Conservation (phyloP, 2,888 invertebrate species). For the Eilema sororculum region DNA sequence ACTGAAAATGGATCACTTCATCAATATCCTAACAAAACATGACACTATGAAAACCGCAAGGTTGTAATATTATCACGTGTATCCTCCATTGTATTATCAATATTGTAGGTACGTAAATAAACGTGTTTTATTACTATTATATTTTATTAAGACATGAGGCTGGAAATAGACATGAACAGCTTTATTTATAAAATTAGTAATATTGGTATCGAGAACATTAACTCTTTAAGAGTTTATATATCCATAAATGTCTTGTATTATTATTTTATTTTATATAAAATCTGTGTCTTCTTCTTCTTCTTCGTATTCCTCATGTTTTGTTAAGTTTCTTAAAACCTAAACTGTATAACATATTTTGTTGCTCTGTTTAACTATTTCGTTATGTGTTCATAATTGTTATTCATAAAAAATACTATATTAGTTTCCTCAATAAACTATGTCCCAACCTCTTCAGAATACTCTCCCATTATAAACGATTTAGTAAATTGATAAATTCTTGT, state of each 20-base stretch:
- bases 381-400: not conserved
- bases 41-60: not conserved
- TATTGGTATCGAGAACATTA: not conserved
- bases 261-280: too few species aligned
- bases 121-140: not conserved
- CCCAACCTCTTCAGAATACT: not conserved
- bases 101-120: not conserved
- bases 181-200: not conserved
- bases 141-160: not conserved
- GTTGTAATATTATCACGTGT: not conserved
- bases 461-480: not conserved
- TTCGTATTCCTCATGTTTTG: too few species aligned
- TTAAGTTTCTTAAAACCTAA: too few species aligned
- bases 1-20: not conserved
- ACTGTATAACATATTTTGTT: not conserved
- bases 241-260: too few species aligned
- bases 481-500: conserved; percentile 1
- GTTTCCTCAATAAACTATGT: not conserved
- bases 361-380: not conserved
- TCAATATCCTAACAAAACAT: too few species aligned
- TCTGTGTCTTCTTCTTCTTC: too few species aligned
- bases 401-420: not conserved
- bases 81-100: not conserved
- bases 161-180: not conserved
- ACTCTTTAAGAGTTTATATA: not conserved